phyloP scores from a whole-genome alignment of 2,113 vertebrate species.

The Galemys pyrenaicus region DNA sequence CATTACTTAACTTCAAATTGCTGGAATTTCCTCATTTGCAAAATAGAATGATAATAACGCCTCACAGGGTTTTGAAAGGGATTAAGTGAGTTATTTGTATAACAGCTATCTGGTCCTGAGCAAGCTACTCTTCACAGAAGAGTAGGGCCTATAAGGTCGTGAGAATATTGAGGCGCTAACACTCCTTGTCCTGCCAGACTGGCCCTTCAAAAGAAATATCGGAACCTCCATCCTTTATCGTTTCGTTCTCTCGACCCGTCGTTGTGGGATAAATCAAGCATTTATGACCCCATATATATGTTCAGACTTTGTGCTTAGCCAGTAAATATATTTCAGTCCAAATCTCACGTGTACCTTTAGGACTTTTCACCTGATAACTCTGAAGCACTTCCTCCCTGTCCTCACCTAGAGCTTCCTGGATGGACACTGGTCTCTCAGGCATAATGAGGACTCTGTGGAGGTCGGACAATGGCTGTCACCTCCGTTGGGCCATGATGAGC shows the following conservation, averaged over 20 bases:
- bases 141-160: not conserved
- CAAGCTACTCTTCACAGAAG: not conserved
- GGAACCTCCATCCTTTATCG: not conserved
- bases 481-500: not conserved
- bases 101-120: not conserved
- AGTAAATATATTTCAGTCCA: not conserved
- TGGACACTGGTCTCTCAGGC: not conserved
- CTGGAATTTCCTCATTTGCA: not conserved
- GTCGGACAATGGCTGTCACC: not conserved
- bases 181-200: not conserved
- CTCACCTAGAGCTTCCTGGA: not conserved
- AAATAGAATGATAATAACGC: not conserved
- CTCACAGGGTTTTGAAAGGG: not conserved
- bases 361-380: slow-evolving; percentile 7
- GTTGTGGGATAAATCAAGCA: not conserved
- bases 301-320: not conserved
- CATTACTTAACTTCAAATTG: not conserved
- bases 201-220: not conserved
- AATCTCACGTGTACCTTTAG: not conserved
- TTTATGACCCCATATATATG: not conserved
- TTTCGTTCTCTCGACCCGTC: not conserved
- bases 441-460: not conserved
- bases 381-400: not conserved
- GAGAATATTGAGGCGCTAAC: not conserved
- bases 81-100: not conserved